Conservation (phyloP, 2,797 vertebrate species). For the Limnodromus scolopaceus region DNA sequence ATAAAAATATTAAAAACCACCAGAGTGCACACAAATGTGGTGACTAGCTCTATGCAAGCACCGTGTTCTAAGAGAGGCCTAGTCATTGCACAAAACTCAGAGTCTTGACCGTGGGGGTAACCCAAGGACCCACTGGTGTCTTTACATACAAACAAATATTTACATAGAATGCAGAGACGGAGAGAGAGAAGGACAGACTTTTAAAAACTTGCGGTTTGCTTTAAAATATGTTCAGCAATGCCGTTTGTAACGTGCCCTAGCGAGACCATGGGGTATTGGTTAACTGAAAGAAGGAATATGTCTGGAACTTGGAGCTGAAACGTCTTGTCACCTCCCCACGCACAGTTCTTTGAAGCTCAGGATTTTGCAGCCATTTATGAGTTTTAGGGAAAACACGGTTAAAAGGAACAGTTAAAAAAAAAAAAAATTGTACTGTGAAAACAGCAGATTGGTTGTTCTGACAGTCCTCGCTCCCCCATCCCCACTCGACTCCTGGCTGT, state of each 20-base stretch:
- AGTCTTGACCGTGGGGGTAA: background rate
- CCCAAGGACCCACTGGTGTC: conserved; percentile 51
- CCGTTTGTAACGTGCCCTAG: conserved; percentile 38
- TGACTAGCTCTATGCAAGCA: conserved; percentile 66
- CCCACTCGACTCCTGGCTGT: background rate
- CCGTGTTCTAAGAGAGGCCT: conserved; percentile 61
- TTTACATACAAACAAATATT: conserved; percentile 65
- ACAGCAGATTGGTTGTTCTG: conserved; percentile 6
- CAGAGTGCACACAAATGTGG: conserved; percentile 62
- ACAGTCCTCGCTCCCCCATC: background rate
- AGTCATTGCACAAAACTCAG: conserved; percentile 58
- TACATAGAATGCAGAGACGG: conserved; percentile 52
- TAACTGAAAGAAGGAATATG: conserved; percentile 36
- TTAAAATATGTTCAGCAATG: conserved; percentile 29
- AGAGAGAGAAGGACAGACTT: conserved; percentile 38
- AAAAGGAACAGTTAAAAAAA: conserved; percentile 3
- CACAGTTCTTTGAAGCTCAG: conserved; percentile 8
- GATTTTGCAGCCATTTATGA: conserved; percentile 39
- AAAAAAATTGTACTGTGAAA: background rate
- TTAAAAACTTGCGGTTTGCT: background rate
- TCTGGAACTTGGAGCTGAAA: conserved; percentile 38
- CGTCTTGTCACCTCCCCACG: background rate
- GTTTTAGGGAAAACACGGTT: background rate
- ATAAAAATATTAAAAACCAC: conserved; percentile 71
- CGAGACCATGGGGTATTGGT: background rate